Base-by-base conservation (phyloP, 1,140 invertebrate species). In the Eubasilissa regina region DNA sequence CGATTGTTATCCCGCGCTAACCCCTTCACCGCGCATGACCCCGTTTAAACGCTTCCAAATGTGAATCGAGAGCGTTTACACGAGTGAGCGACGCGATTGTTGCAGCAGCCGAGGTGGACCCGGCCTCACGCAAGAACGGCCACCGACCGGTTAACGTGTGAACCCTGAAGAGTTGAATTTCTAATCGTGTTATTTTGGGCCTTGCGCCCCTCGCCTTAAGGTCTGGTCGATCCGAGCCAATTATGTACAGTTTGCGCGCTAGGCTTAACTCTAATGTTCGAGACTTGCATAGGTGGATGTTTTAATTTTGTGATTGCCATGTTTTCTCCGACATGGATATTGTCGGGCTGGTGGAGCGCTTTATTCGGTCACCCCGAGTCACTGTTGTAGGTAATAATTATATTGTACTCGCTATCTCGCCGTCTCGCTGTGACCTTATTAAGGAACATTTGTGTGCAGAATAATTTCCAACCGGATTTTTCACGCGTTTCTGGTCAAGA, bases 31-130 rank as follows among this genome's bases (percentile, higher is more conserved):
- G 25, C 56, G 19, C 45, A 3, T 70, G 66, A 70, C 45, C 66
- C 66, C 66, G 66, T 70, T 70, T 70, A 70, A 70, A 70, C 66
- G 66, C 66, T 70, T 70, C 66, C 66, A 15, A 70, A 47, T 64
- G 35, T 70, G 45, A 19, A 48, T 60, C 15, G 56, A 60, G 15
- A 70, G 43, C 66, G 21, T 70, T 70, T 70, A 70, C 66, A 47
- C 66, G 66, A 70, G 15, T 70, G 66, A 70, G 66, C 66, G 12
- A n/a, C 3, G 15, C 44, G n/a, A 70, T 47, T 70, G 66, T 48
- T 70, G 66, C 10, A n/a, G 43, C 66, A 70, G 8, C 4, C 45
- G 43, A 6, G 13, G 17, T 25, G 66, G 35, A 8, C 21, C 60
- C 64, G 12, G 64, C 64, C 12, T 21, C 64, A 10, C 35, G 58